Percentiles rank a stretch among this genome's conserved stretches.
Evolutionary conservation across 2,888 invertebrate species (phyloP).

Genomic region (Drosophila paramelanica): DNA sequence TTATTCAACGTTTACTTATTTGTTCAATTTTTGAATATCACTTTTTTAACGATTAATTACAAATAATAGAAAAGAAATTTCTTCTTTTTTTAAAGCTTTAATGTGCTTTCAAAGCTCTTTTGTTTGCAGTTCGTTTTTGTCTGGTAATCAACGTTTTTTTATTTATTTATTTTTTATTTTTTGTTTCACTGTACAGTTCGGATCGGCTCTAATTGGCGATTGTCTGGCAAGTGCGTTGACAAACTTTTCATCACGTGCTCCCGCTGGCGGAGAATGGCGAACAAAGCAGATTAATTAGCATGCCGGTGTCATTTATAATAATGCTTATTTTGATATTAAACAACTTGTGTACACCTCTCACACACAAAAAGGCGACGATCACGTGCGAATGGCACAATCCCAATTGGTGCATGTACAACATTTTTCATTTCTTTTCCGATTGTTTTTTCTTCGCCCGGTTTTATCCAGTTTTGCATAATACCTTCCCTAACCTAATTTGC

Average conservation of each 20-base stretch:
- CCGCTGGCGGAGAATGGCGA: conserved; percentile 47
- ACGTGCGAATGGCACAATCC: conserved; percentile 28
- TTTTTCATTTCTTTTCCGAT: conserved; percentile 12
- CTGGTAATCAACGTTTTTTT: too few species aligned
- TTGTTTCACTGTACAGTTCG: conserved; percentile 1
- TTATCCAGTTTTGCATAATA: conserved; percentile 34
- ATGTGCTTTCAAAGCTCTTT: background rate
- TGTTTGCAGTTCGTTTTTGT: too few species aligned
- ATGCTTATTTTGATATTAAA: conserved; percentile 50
- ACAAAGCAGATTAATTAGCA: conserved; percentile 75
- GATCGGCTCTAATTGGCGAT: conserved; percentile 65
- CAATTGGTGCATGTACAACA: conserved; percentile 31
- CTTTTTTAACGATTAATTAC: too few species aligned
- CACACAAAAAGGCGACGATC: conserved; percentile 9
- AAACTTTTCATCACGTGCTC: conserved; percentile 71
- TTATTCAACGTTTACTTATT: too few species aligned
- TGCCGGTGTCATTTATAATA: conserved; percentile 50
- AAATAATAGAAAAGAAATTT: too few species aligned
- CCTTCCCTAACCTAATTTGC: conserved; percentile 31
- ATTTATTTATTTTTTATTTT: too few species aligned
- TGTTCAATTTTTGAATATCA: too few species aligned
- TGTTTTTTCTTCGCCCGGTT: background rate
- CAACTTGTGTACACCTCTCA: conserved; percentile 27
- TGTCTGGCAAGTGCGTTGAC: conserved; percentile 72
- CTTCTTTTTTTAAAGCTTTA: background rate